These are phyloP conservation scores for Dermatemys mawii DNA, from an alignment of 2,113 vertebrate genomes.

Conservation along the genomic window DNA sequence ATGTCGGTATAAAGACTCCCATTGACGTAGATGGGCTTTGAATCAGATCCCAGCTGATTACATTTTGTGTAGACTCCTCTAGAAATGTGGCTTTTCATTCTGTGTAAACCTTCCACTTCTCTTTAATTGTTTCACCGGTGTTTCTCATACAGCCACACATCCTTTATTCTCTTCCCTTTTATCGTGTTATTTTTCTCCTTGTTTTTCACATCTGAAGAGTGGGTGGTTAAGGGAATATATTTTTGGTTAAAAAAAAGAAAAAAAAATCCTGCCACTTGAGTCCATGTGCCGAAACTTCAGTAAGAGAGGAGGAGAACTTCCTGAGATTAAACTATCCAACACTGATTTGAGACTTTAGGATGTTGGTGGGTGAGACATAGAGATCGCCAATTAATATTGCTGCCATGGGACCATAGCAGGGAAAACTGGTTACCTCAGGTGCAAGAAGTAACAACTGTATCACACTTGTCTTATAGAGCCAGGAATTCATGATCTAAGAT, in stretches of 20 bases:
- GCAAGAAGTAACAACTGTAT: not conserved
- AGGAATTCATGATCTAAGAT: not conserved
- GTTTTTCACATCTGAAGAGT: not conserved
- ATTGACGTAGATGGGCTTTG: not conserved
- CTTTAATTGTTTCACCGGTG: not conserved
- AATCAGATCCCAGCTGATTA: not conserved
- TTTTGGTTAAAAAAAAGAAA: not conserved
- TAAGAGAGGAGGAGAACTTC: not conserved
- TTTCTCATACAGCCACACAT: not conserved
- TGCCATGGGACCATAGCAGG: not conserved
- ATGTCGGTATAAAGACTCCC: not conserved
- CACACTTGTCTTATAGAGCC: not conserved
- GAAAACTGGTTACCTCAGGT: not conserved
- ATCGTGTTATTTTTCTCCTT: not conserved
- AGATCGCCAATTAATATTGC: not conserved
- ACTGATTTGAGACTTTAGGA: not conserved
- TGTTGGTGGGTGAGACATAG: not conserved
- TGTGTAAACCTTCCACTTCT: not conserved
- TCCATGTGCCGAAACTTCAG: not conserved
- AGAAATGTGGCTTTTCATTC: not conserved
- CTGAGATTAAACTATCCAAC: not conserved
- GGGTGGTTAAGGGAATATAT: not conserved
- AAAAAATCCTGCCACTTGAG: not conserved
- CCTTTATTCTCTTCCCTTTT: not conserved
- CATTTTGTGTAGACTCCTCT: not conserved